These are phyloP conservation scores for Temnothorax rugatulus DNA, from an alignment of 2,888 invertebrate genomes.

Conservation along the genomic window DNA sequence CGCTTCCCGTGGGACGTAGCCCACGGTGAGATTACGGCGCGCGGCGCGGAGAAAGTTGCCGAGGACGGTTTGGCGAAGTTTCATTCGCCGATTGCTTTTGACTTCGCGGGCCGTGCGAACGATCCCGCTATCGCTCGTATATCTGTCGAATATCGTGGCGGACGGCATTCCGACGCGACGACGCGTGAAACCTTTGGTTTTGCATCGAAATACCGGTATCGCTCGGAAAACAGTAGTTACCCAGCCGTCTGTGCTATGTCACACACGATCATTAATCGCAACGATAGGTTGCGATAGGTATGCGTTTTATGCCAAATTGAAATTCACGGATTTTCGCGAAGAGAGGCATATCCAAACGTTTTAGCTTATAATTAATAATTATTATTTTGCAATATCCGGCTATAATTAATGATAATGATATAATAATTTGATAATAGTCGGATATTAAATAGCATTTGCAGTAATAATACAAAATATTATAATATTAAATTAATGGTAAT, in stretches of 20 bases:
- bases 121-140: conserved; percentile 56
- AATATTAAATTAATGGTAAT: conserved; percentile 14
- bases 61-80: conserved; percentile 57
- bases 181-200: conserved; percentile 25
- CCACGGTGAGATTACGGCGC: conserved; percentile 60
- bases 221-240: not conserved
- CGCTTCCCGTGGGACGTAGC: conserved; percentile 47
- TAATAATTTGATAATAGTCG: conserved; percentile 36
- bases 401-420: conserved; percentile 16
- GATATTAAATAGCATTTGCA: conserved; percentile 31
- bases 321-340: conserved; percentile 20
- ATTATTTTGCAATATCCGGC: conserved; percentile 21
- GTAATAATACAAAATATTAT: conserved; percentile 3
- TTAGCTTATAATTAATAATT: conserved; percentile 40
- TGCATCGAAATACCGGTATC: conserved; percentile 26
- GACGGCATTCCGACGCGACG: conserved; percentile 32
- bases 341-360: not conserved
- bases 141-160: conserved; percentile 22
- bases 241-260: not conserved
- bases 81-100: conserved; percentile 50
- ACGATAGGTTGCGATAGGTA: not conserved
- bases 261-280: conserved; percentile 8
- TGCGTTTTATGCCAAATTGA: conserved; percentile 12
- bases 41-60: conserved; percentile 55
- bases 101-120: conserved; percentile 22